Conservation (phyloP, 1,140 invertebrate genomes). For the Apocrypta bakeri region DNA sequence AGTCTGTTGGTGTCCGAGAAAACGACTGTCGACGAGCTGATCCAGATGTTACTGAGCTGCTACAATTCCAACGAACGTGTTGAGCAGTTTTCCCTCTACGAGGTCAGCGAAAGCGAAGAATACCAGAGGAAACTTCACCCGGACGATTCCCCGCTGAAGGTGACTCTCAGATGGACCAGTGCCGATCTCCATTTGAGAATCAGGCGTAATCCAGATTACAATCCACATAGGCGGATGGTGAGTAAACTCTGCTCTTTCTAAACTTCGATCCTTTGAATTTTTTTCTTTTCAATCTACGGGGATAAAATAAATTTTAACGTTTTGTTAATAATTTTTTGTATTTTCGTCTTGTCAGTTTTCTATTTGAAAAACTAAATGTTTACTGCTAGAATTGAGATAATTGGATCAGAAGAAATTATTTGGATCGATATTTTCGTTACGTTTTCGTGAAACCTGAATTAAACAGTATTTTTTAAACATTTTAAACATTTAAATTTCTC, state of each 20-base stretch:
- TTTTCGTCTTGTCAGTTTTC: too few relatives aligned
- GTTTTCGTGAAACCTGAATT: too few relatives aligned
- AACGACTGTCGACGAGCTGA: conserved; percentile 92
- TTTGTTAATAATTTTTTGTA: too few relatives aligned
- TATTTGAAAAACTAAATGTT: too few relatives aligned
- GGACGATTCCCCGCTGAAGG: conserved; percentile 88
- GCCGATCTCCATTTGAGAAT: conserved; percentile 85
- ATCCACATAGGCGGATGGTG: conserved; percentile 79
- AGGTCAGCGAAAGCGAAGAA: conserved; percentile 83
- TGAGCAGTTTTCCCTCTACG: conserved; percentile 91
- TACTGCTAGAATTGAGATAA: too few relatives aligned
- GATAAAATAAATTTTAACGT: too few relatives aligned
- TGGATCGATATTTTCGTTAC: too few relatives aligned
- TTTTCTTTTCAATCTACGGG: background rate
- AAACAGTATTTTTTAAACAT: too few relatives aligned
- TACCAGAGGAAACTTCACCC: conserved; percentile 91
- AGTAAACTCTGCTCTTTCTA: too few relatives aligned
- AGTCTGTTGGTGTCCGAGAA: conserved; percentile 90
- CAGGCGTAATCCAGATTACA: conserved; percentile 84
- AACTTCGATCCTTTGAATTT: too few relatives aligned
- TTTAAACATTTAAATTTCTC: too few relatives aligned
- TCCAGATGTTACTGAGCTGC: conserved; percentile 89
- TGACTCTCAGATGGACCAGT: conserved; percentile 84
- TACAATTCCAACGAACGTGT: conserved; percentile 88
- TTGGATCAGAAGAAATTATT: too few relatives aligned